These are phyloP conservation scores for Kryptolebias marmoratus DNA, from an alignment of 2,113 vertebrate species.

Conservation along the genomic window DNA sequence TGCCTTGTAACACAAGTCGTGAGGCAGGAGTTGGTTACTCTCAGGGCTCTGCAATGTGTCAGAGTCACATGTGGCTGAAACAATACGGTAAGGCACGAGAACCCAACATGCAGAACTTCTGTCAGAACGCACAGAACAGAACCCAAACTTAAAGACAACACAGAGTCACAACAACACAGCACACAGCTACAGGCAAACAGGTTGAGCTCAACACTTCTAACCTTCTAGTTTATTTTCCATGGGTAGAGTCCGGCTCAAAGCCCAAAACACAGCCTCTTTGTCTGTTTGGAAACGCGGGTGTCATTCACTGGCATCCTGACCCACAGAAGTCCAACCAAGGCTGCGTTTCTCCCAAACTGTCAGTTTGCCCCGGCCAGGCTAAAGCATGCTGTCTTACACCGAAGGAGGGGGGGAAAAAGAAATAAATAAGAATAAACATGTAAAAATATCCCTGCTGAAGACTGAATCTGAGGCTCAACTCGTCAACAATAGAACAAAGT, in stretches of 20 bases:
- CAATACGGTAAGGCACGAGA: slow-evolving; percentile 24
- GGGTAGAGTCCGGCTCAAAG: slow-evolving; percentile 72
- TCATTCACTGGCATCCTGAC: slow-evolving; percentile 82
- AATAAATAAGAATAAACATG: slow-evolving; percentile 28
- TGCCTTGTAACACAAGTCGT: slow-evolving; percentile 38
- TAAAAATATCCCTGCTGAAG: slow-evolving; percentile 62
- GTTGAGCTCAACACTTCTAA: slow-evolving; percentile 78
- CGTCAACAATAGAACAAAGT: slow-evolving; percentile 82
- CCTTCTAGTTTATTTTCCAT: slow-evolving; percentile 87
- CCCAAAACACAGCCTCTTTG: slow-evolving; percentile 65
- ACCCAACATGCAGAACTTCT: slow-evolving; percentile 39
- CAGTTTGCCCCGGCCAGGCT: slow-evolving; percentile 49
- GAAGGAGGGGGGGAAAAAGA: slow-evolving; percentile 18
- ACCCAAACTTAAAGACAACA: slow-evolving; percentile 41
- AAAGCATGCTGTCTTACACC: slow-evolving; percentile 46
- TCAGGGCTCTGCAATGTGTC: slow-evolving; percentile 56
- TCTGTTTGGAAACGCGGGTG: slow-evolving; percentile 79
- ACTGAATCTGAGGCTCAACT: slow-evolving; percentile 69
- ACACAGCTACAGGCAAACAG: slow-evolving; percentile 69
- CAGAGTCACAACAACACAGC: slow-evolving; percentile 59
- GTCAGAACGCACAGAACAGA: slow-evolving; percentile 27
- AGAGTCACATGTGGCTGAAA: slow-evolving; percentile 52
- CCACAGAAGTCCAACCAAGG: slow-evolving; percentile 69
- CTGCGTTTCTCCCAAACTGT: slow-evolving; percentile 69
- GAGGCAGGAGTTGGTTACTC: slow-evolving; percentile 63